phyloP scores from a whole-genome alignment of 2,797 vertebrate species.

The Astyanax mexicanus region DNA sequence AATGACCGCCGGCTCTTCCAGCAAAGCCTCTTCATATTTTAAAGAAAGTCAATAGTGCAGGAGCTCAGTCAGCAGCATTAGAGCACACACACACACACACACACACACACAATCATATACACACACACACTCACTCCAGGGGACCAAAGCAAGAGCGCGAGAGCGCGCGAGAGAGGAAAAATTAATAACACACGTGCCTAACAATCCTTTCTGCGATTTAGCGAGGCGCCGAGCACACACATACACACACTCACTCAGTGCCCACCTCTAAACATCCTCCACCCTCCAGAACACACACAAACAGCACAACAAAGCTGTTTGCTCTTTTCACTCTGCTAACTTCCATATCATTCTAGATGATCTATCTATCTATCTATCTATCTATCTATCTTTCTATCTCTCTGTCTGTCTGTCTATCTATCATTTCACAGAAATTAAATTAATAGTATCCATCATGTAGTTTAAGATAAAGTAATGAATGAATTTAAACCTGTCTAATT shows the following conservation, averaged over 20 bases:
- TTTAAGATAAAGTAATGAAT: too few relatives aligned
- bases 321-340: too few relatives aligned
- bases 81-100: slow-evolving; percentile 80
- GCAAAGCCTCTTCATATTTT: slow-evolving; percentile 87
- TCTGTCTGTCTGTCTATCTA: too few relatives aligned
- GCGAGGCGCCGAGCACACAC: slow-evolving; percentile 74
- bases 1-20: slow-evolving; percentile 87
- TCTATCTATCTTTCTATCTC: too few relatives aligned
- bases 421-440: too few relatives aligned
- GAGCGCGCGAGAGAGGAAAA: slow-evolving; percentile 74
- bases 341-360: too few relatives aligned
- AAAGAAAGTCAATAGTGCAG: slow-evolving; percentile 85
- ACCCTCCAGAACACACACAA: too few relatives aligned
- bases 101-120: not conserved
- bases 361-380: too few relatives aligned
- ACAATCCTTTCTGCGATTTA: slow-evolving; percentile 87
- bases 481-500: too few relatives aligned
- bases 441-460: too few relatives aligned
- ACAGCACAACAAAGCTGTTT: too few relatives aligned
- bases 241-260: slow-evolving; percentile 76
- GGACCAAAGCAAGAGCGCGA: slow-evolving; percentile 57
- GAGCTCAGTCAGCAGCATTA: slow-evolving; percentile 86
- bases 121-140: not conserved
- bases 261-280: too few relatives aligned
- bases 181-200: slow-evolving; percentile 87